Percentiles rank a stretch among this genome's conserved stretches.
Conservation (phyloP, 1,140 invertebrate species). For the Eulimnadia texana region DNA sequence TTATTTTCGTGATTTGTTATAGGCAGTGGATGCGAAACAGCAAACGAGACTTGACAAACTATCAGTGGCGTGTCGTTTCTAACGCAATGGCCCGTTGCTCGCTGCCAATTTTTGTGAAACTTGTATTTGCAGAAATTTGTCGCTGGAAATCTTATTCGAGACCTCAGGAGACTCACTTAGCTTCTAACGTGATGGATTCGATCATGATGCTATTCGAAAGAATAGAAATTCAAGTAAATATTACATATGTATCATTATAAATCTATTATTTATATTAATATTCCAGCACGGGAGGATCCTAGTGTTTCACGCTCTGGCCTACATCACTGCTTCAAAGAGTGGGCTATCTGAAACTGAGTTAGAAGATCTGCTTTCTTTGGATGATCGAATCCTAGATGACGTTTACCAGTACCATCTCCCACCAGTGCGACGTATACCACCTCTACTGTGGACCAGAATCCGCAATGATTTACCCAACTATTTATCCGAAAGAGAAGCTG, state of each 20-base stretch:
- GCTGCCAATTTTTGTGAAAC: slow-evolving; percentile 90
- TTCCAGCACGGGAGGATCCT: slow-evolving; percentile 70
- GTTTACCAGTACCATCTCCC: slow-evolving; percentile 97
- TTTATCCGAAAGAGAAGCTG: slow-evolving; percentile 86
- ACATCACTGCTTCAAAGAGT: slow-evolving; percentile 71
- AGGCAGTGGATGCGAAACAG: slow-evolving; percentile 88
- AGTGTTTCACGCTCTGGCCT: slow-evolving; percentile 84
- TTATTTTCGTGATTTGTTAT: background rate
- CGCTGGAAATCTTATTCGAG: slow-evolving; percentile 93
- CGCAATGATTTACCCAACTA: slow-evolving; percentile 90
- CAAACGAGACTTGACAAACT: slow-evolving; percentile 70
- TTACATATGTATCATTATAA: background rate
- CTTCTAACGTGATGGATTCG: slow-evolving; percentile 90
- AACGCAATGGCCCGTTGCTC: slow-evolving; percentile 66
- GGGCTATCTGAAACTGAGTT: slow-evolving; percentile 85
- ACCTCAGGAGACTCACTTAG: slow-evolving; percentile 76
- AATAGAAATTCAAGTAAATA: slow-evolving; percentile 67
- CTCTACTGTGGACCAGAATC: slow-evolving; percentile 87
- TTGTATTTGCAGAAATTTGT: slow-evolving; percentile 92
- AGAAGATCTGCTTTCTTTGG: slow-evolving; percentile 85
- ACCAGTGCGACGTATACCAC: slow-evolving; percentile 84
- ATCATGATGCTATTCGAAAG: slow-evolving; percentile 94
- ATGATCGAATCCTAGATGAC: slow-evolving; percentile 88
- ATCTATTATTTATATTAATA: slow-evolving; percentile 2
- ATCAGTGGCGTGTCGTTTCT: slow-evolving; percentile 87